Evolutionary conservation across 2,888 invertebrate species (phyloP).

Genomic region (Melieria omissa): DNA sequence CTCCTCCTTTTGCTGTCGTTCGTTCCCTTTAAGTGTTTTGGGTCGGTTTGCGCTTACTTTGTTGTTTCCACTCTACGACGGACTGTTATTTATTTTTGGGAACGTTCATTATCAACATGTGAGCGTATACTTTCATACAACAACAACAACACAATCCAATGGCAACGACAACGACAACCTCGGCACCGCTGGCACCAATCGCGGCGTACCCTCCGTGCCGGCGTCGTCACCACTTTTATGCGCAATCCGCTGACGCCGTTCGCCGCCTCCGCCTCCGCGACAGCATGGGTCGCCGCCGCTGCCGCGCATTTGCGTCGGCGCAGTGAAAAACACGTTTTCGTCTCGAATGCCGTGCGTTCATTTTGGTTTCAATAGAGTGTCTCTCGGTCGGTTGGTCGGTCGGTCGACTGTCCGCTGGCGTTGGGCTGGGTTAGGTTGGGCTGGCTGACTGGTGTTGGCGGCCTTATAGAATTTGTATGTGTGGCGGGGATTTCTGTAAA

Average conservation of each 20-base stretch:
- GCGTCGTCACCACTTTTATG: conserved; percentile 1
- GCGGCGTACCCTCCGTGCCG: no score
- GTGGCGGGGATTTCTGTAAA: conserved; percentile 25
- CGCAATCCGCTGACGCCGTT: conserved; percentile 16
- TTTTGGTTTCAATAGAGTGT: conserved; percentile 9
- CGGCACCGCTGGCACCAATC: no score
- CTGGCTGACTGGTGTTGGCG: conserved; percentile 21
- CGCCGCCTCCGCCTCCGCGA: conserved; percentile 4
- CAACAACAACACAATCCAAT: no score
- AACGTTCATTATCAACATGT: no score
- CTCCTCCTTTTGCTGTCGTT: conserved; percentile 13
- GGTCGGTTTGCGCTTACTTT: no score
- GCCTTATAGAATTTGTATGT: not conserved
- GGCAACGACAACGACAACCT: no score
- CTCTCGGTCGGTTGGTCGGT: conserved; percentile 1
- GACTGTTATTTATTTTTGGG: no score
- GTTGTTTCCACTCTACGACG: no score
- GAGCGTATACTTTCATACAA: no score
- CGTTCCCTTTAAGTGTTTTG: not conserved
- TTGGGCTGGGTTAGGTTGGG: conserved; percentile 22
- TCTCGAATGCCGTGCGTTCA: no score
- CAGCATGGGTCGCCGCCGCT: conserved; percentile 8
- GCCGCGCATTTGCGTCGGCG: not conserved
- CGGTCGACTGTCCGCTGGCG: not conserved
- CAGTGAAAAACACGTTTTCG: not conserved